Base-by-base conservation (phyloP, 1,140 invertebrate species). In the Pemphigus obesinymphae region DNA sequence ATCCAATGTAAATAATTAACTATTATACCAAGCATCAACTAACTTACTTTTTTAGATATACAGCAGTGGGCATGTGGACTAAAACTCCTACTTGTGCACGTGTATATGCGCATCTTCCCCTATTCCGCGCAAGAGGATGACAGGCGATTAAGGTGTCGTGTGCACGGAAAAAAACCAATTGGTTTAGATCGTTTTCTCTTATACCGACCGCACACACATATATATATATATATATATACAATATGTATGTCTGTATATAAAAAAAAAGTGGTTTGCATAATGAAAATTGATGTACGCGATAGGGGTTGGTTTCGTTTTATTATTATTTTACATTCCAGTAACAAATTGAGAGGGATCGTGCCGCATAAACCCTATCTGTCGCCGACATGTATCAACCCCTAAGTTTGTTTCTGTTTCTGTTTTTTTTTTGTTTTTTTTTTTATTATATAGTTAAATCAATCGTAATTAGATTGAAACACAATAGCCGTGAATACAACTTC, bases 401-500 rank as follows among this genome's bases (percentile, higher is more conserved):
- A 17, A 73, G 43, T 45, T 29, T 73, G 23, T 23, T 40, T 45
- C 7, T 70, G 20, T 55, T 7, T 3, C 8, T 40, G 37, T 40
- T 23, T 55, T 23, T 55, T 23, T 55, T 48, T 48, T 48, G 17
- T 50, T 50, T 50, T 3, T n/a, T 6, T 6, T n/a, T 17, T 50
- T 50, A 29, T 6, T 70, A 45, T 6, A 43, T 13, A 23, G 48
- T 78, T 55, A 78, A 75, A 78, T 58, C 75, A 78, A 55, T 58
- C 75, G 53, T 58, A 78, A 78, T 78, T 78, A 78, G 53, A 78
- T 78, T 78, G 34, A 37, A 78, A 75, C 72, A 53, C 72, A 75
- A 75, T 75, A 75, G 72, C 50, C 31, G 50, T 8, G 68, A 70
- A 70, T 70, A 75, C 45, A 55, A 53, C 45, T 75, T 55, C 72